Evolutionary conservation across 92 coral and sea anemone genomes (phyloP).

Genomic region (Epizoanthus stellaris): DNA sequence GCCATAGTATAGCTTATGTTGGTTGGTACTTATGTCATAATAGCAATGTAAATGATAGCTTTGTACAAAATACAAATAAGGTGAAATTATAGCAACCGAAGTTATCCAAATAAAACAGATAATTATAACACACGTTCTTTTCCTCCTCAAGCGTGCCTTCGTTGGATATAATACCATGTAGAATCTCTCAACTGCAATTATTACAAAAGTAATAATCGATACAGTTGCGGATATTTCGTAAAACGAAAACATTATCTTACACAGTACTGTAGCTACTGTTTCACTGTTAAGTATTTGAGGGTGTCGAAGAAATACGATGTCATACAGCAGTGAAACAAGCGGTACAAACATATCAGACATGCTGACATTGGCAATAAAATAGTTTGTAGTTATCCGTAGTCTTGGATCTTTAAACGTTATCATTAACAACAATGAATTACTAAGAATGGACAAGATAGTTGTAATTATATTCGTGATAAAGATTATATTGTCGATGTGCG

Average conservation of each 20-base stretch:
- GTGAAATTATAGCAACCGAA: not conserved
- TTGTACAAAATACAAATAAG: not conserved
- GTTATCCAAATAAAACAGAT: not conserved
- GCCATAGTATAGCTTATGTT: not conserved
- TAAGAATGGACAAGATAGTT: not conserved
- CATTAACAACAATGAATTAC: not conserved
- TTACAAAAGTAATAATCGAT: slow-evolving; percentile 7
- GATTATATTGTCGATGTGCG: not conserved
- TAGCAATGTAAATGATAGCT: not conserved
- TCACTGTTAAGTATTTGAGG: not conserved
- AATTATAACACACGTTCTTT: not conserved
- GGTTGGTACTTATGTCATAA: not conserved
- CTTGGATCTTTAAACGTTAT: slow-evolving; percentile 2
- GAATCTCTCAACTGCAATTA: not conserved
- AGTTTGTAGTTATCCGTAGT: not conserved
- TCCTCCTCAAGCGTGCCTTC: not conserved
- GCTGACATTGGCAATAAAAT: slow-evolving; percentile 6
- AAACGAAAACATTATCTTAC: slow-evolving; percentile 1
- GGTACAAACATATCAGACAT: slow-evolving; percentile 8
- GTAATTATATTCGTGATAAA: not conserved
- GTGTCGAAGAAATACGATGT: not conserved
- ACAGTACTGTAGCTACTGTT: not conserved
- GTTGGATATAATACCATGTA: not conserved
- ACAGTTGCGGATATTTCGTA: slow-evolving; percentile 3
- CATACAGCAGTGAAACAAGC: not conserved